Base-by-base conservation (phyloP, 2,888 invertebrate species). In the Idaea aversata region DNA sequence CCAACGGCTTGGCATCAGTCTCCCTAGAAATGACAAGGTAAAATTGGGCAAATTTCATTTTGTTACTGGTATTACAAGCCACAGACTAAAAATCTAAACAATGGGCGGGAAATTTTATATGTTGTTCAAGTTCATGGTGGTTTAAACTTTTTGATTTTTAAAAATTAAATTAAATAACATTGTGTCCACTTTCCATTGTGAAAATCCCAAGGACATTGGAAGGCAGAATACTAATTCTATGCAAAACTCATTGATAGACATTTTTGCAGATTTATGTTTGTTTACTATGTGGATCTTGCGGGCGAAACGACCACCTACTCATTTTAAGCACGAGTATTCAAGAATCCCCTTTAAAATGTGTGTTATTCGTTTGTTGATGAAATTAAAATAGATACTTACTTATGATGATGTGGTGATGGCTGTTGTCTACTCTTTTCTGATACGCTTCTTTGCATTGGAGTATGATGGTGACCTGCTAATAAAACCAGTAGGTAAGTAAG, bases 391-490 rank as follows among this genome's bases (percentile, higher is more conserved):
- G 4, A 0, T 13, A 62, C 13, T 63, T 77, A 90, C 92, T 88
- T 90, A 69, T 91, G 88, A 67, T 91, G 91, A 70, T 91, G 91
- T 2, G 91, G 91, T 4, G 92, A 90, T 1, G 90, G 67, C 15
- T 94, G 94, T 63, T 94, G 94, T n/a, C 92, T 83, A 80, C 93
- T 95, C 77, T 95, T 95, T 79, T 95, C 95, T 4, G 95, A 95
- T 0, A 95, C 95, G 72, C 94, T 95, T 70, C 95, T 90, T 77
- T 95, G 95, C 85, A 95, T 95, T 0, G 94, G 94, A 15, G 91
- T 83, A 67, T 93, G 91, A 25, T 89, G 88, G 65, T 93, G 93
- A 65, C 81, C 83, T 82, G 74, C 57, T 64, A 65, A 34, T 16
- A 15, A n/a, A 70, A 73, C n/a, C 34, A 34, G 35, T 58, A 15